Percentiles rank a stretch among this genome's conserved stretches.
Conservation (phyloP, 1,140 invertebrate genomes). For the Hypothenemus hampei region DNA sequence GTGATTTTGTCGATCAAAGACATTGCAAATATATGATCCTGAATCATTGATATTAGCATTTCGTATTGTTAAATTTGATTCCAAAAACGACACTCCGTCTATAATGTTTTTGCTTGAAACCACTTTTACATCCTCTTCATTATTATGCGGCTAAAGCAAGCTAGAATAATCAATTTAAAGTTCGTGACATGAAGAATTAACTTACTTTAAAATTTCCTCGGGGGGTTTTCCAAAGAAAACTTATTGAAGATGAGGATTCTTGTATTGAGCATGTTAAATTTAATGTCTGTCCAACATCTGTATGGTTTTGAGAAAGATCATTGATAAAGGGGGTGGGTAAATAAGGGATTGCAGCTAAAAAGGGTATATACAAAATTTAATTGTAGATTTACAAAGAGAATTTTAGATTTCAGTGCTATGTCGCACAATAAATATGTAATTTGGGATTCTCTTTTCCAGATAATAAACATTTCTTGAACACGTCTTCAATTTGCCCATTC, state of each 20-base stretch:
- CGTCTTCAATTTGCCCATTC: too few species aligned
- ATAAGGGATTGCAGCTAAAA: conserved; percentile 5
- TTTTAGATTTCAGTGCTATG: too few species aligned
- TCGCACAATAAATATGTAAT: too few species aligned
- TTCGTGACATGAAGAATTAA: too few species aligned
- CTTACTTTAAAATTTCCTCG: conserved; percentile 25
- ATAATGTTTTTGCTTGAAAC: background rate
- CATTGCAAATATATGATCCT: conserved; percentile 51
- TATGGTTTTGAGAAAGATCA: conserved; percentile 31
- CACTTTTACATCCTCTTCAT: background rate
- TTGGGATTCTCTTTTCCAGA: too few species aligned
- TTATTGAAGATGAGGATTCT: background rate
- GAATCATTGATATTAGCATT: conserved; percentile 47
- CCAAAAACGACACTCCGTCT: too few species aligned
- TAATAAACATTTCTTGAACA: too few species aligned
- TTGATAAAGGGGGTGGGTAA: conserved; percentile 23
- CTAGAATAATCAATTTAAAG: background rate
- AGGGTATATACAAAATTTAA: background rate
- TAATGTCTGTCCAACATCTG: conserved; percentile 26
- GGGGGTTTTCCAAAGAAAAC: conserved; percentile 25
- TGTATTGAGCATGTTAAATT: conserved; percentile 27
- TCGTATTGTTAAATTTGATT: conserved; percentile 43
- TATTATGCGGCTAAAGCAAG: background rate
- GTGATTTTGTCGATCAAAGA: conserved; percentile 41
- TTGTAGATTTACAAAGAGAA: too few species aligned